Evolutionary conservation across 1,140 invertebrate genomes (phyloP).

Genomic region (Drusus annulatus): DNA sequence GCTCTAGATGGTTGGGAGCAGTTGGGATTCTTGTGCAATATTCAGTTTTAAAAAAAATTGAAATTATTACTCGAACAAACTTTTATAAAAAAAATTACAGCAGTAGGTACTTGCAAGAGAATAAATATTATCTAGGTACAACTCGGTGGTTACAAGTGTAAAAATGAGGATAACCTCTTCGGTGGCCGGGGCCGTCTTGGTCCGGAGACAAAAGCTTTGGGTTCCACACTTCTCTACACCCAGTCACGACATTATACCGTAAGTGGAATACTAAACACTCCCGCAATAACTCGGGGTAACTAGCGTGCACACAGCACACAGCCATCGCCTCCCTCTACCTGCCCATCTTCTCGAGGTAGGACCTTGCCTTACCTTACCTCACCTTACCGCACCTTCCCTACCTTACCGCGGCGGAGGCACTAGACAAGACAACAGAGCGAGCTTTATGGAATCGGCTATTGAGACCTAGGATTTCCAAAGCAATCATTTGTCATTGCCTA

Average conservation of each 20-base stretch:
- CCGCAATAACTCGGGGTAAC: slow-evolving; percentile 10
- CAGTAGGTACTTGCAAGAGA: no score
- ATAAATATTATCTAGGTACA: not conserved
- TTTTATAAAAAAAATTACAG: no score
- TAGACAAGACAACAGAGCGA: not conserved
- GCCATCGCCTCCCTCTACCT: no score
- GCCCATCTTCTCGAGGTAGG: no score
- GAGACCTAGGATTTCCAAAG: not conserved
- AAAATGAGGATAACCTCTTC: slow-evolving; percentile 21
- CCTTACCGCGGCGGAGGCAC: no score
- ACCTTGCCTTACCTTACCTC: no score
- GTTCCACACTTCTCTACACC: slow-evolving; percentile 8
- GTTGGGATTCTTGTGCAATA: no score
- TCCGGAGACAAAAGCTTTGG: slow-evolving; percentile 26
- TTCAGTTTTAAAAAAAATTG: no score
- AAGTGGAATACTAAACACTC: slow-evolving; percentile 48
- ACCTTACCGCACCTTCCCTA: no score
- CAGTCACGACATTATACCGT: slow-evolving; percentile 45
- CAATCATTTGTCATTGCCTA: slow-evolving; percentile 6
- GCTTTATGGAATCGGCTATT: not conserved
- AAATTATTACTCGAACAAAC: no score
- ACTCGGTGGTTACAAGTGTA: not conserved
- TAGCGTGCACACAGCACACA: not conserved
- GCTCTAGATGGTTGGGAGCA: no score
- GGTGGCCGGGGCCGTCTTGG: not conserved